Percentiles rank a stretch among this genome's conserved stretches.
Conservation (phyloP, 2,113 vertebrate species). For the Ardeotis arabs region DNA sequence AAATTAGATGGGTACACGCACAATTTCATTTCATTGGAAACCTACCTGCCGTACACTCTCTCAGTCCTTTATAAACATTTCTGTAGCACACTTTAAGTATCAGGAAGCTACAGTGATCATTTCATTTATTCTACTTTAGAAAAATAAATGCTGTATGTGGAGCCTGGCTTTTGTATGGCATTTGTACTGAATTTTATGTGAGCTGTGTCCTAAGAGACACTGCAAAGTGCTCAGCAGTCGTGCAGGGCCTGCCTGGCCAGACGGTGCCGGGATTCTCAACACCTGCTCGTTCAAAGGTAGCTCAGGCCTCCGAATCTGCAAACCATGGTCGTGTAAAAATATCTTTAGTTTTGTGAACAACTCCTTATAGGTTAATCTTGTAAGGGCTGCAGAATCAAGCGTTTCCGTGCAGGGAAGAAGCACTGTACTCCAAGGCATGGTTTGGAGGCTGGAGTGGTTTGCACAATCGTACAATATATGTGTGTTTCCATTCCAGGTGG, state of each 20-base stretch:
- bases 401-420: not conserved
- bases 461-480: accelerated
- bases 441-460: not conserved
- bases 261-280: not conserved
- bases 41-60: not conserved
- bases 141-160: not conserved
- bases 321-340: not conserved
- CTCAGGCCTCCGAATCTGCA: not conserved
- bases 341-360: not conserved
- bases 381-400: not conserved
- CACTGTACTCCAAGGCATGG: not conserved
- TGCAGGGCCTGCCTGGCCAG: not conserved
- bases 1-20: not conserved
- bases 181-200: not conserved
- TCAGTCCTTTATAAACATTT: not conserved
- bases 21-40: not conserved
- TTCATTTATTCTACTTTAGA: not conserved
- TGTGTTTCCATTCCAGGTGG: not conserved
- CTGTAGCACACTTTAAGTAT: not conserved
- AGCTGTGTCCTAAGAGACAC: not conserved
- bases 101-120: not conserved
- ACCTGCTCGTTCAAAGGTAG: not conserved
- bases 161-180: not conserved
- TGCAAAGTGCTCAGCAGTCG: accelerated
- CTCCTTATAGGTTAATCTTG: not conserved